A percentile compares a stretch with the other conserved stretches of the same genome.
phyloP scores from a whole-genome alignment of 2,113 vertebrate species.

The Macaca fascicularis region DNA sequence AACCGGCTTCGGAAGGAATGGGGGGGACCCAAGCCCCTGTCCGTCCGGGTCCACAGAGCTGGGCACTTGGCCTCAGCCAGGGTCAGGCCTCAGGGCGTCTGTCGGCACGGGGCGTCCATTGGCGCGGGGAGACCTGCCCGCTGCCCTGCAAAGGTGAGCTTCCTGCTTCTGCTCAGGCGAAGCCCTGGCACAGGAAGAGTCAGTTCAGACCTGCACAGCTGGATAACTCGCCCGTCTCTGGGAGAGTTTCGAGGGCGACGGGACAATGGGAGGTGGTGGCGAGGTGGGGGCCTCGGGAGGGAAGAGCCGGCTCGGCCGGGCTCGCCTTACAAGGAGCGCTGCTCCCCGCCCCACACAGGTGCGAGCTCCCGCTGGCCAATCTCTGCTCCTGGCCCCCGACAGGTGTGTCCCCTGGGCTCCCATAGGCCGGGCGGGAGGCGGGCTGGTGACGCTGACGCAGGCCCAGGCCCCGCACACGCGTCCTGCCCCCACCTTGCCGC shows the following conservation, averaged over 20 bases:
- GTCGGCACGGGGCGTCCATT: too few species aligned
- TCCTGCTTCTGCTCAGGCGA: neutral
- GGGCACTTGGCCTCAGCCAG: neutral
- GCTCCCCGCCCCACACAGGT: conserved; percentile 93
- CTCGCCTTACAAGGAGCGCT: conserved; percentile 96
- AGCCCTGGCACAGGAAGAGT: neutral
- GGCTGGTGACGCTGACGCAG: neutral
- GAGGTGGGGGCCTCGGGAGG: conserved; percentile 78
- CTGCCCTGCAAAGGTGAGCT: neutral
- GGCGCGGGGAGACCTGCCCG: neutral
- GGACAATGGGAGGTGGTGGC: conserved; percentile 44
- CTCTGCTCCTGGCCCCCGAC: conserved; percentile 85
- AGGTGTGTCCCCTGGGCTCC: conserved; percentile 93
- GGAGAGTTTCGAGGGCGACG: neutral
- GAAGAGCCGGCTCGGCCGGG: conserved; percentile 91
- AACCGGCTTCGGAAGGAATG: conserved; percentile 44
- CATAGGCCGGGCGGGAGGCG: conserved; percentile 82
- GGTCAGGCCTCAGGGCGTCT: neutral
- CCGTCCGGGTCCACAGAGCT: neutral
- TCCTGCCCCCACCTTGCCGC: conserved; percentile 30
- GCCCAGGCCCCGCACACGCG: too few species aligned
- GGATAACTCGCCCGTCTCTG: neutral
- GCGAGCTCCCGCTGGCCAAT: conserved; percentile 94
- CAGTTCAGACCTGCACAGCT: neutral
- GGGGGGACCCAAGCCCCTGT: conserved; percentile 9